A percentile compares a stretch with the other conserved stretches of the same genome.
Conservation (phyloP, 1,140 invertebrate genomes). For the Mylabris phalerata region DNA sequence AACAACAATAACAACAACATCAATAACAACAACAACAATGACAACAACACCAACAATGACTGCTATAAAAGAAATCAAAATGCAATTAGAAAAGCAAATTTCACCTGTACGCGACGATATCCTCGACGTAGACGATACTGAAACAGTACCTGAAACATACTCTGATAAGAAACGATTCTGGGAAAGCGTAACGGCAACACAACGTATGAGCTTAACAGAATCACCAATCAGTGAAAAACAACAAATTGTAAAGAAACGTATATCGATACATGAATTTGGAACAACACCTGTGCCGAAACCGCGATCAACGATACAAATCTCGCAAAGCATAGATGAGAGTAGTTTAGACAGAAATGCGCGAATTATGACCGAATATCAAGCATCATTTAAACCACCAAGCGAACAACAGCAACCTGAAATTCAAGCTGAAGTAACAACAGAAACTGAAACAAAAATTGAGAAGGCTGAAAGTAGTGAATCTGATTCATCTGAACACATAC, state of each 20-base stretch:
- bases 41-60: conserved; percentile 19
- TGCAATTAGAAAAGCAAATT: conserved; percentile 25
- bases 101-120: conserved; percentile 36
- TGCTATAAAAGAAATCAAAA: conserved; percentile 15
- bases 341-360: conserved; percentile 7
- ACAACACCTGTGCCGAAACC: conserved; percentile 43
- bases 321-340: conserved; percentile 22
- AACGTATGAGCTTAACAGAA: conserved; percentile 33
- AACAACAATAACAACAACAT: conserved; percentile 1
- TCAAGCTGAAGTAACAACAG: background rate
- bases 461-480: conserved; percentile 33
- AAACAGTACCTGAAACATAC: conserved; percentile 36
- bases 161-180: conserved; percentile 46
- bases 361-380: conserved; percentile 35
- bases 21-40: background rate
- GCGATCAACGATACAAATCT: conserved; percentile 29
- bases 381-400: conserved; percentile 32
- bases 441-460: conserved; percentile 5
- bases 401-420: conserved; percentile 22
- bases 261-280: conserved; percentile 33
- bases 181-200: conserved; percentile 39
- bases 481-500: conserved; percentile 29
- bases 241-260: conserved; percentile 28
- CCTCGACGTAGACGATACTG: conserved; percentile 25
- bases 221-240: conserved; percentile 23